A percentile compares a stretch with the other conserved stretches of the same genome.
Conservation (phyloP, 1,140 invertebrate species). For the Microplitis mediator region DNA sequence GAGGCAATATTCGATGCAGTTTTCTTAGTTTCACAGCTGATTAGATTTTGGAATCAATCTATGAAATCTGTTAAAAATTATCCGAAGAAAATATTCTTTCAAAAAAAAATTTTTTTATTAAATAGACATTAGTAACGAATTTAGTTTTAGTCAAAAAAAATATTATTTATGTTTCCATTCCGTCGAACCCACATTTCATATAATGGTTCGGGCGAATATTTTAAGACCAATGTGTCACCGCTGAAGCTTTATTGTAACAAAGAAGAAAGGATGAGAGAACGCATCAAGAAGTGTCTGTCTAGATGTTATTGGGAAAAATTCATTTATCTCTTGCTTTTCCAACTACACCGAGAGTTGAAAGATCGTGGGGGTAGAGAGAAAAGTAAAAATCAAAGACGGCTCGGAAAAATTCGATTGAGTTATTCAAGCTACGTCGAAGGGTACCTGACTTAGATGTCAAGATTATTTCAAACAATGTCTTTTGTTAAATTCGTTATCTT, state of each 20-base stretch:
- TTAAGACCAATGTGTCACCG: conserved; percentile 1
- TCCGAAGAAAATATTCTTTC: no score
- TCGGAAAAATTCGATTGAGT: conserved; percentile 2
- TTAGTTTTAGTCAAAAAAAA: no score
- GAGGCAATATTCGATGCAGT: no score
- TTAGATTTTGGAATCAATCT: no score
- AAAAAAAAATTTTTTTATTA: no score
- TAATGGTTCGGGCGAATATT: background rate
- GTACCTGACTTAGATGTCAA: background rate
- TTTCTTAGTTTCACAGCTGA: no score
- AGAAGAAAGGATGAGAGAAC: background rate
- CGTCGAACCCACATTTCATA: conserved; percentile 4
- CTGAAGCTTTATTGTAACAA: background rate
- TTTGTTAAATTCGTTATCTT: background rate
- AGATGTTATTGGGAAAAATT: conserved; percentile 6
- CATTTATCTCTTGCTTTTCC: conserved; percentile 5
- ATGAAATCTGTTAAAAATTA: no score
- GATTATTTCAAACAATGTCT: conserved; percentile 1
- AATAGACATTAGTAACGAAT: no score
- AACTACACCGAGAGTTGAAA: background rate
- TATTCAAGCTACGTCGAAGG: background rate
- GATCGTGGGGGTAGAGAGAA: background rate
- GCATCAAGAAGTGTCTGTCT: conserved; percentile 4
- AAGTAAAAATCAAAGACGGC: background rate
- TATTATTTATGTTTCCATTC: background rate